Base-by-base conservation (phyloP, 1,140 invertebrate species). In the Zaprionus taronus region DNA sequence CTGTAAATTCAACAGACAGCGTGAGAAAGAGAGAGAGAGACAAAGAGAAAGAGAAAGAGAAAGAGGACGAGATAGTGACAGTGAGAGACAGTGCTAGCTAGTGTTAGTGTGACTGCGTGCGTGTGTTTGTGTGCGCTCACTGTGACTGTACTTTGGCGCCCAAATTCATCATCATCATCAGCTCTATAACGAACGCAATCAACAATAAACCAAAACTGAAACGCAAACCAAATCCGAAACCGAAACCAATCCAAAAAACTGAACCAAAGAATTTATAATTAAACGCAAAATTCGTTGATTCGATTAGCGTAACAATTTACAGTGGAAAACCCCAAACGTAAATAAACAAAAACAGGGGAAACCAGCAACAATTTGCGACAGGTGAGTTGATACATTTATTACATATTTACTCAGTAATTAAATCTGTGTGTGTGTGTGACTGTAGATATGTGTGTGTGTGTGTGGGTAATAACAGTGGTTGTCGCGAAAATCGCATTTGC, bases 61-160 rank as follows among this genome's bases (percentile, higher is more conserved):
- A 22, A 56, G 41, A 26, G 22, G 15, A 5, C 6, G 34, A 26
- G 31, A 14, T 5, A 15, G 38, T 3, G 12, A 31, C 38, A 24
- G 36, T 14, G 17, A 49, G 41, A 26, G 22, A 28, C 11, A 26
- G 57, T 28, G n/a, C 47, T n/a, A 51, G n/a, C 47, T 51, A 51
- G 41, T 57, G 65, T 38, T 36, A 36, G 60, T 55, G 34, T 47
- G 44, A 15, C 34, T 62, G 41, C 44, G 44, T 70, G 65, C 41
- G 60, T 63, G 53, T 67, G 34, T 64, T n/a, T 41, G 17, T 31
- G 63, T 44, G 41, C 49, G 34, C 34, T 34, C 31, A 55, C 56
- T 57, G 63, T 80, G 73, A 86, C 84, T 86, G 83, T 89, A 86
- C 80, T 89, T 89, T 89, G 83, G 80, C 83, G 77, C 83, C 77